Evolutionary conservation across 2,113 vertebrate species (phyloP).

Genomic region (Pituophis catenifer): DNA sequence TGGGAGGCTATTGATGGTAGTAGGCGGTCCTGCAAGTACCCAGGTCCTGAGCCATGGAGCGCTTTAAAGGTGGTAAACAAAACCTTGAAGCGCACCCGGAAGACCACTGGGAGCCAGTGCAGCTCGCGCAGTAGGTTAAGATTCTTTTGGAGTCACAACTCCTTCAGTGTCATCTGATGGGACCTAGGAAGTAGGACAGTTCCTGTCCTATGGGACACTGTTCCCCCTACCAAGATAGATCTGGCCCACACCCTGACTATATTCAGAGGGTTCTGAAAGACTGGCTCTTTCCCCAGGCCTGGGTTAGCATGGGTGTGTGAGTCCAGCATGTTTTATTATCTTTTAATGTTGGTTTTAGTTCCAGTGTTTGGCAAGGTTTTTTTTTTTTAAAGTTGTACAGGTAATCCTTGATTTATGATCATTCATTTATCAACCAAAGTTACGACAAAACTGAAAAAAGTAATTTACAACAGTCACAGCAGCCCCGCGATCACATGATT

Average conservation of each 20-base stretch:
- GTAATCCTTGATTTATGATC: background rate
- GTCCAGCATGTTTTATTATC: background rate
- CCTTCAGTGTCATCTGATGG: background rate
- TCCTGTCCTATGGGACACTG: background rate
- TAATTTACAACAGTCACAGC: background rate
- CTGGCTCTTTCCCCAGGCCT: too few species aligned
- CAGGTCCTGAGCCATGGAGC: too few species aligned
- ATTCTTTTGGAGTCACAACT: background rate
- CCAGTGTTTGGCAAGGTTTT: background rate
- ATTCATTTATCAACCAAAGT: background rate
- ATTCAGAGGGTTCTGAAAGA: too few species aligned
- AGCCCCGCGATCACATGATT: background rate
- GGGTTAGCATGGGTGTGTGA: background rate
- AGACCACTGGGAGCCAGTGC: too few species aligned
- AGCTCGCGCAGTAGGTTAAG: too few species aligned
- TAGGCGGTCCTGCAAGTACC: too few species aligned
- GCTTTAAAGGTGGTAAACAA: too few species aligned
- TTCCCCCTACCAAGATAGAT: background rate
- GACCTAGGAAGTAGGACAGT: background rate
- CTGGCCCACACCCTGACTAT: background rate
- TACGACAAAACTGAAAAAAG: background rate
- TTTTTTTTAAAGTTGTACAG: background rate
- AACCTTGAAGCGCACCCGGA: too few species aligned
- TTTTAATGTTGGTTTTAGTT: background rate
- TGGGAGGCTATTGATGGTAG: too few species aligned